Evolutionary conservation across 2,797 vertebrate species (phyloP).

Genomic region (Acanthurus lineatus): DNA sequence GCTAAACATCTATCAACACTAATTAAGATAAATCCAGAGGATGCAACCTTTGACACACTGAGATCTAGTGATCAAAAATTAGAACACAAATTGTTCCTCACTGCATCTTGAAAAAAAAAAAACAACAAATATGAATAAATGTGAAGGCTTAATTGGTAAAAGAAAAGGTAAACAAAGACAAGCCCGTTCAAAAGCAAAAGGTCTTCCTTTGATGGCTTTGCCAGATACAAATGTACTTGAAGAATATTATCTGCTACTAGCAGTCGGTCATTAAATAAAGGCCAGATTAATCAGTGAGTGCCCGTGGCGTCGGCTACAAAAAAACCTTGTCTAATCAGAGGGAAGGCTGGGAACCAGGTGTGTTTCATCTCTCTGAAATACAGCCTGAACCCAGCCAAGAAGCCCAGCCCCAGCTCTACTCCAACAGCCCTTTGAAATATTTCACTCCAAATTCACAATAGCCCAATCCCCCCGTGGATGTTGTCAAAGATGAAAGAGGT

Average conservation of each 20-base stretch:
- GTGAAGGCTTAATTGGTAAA: constrained; percentile 1
- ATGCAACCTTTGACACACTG: constrained; percentile 28
- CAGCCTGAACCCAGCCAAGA: constrained; percentile 66
- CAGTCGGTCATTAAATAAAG: constrained; percentile 61
- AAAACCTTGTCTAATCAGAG: constrained; percentile 62
- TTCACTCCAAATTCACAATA: constrained; percentile 86
- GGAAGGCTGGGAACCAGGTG: constrained; percentile 71
- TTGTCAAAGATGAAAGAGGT: constrained; percentile 86
- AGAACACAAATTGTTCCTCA: constrained; percentile 15
- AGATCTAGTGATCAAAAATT: constrained; percentile 45
- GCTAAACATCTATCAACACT: constrained; percentile 33
- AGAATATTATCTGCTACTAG: constrained; percentile 50
- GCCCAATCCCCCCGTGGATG: constrained; percentile 82
- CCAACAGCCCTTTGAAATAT: constrained; percentile 84
- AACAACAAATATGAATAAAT: constrained; percentile 28
- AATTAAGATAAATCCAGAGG: constrained; percentile 39
- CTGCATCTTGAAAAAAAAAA: constrained; percentile 7
- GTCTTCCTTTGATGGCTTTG: constrained; percentile 34
- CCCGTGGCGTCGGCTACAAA: constrained; percentile 51
- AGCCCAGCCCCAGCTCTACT: constrained; percentile 65
- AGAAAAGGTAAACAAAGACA: constrained; percentile 23
- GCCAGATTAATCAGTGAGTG: constrained; percentile 63
- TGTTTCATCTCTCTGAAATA: constrained; percentile 77
- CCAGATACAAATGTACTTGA: constrained; percentile 32
- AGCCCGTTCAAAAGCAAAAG: constrained; percentile 28